A percentile compares a stretch with the other conserved stretches of the same genome.
Evolutionary conservation across 2,797 vertebrate species (phyloP).

Genomic region (Lateolabrax maculatus): DNA sequence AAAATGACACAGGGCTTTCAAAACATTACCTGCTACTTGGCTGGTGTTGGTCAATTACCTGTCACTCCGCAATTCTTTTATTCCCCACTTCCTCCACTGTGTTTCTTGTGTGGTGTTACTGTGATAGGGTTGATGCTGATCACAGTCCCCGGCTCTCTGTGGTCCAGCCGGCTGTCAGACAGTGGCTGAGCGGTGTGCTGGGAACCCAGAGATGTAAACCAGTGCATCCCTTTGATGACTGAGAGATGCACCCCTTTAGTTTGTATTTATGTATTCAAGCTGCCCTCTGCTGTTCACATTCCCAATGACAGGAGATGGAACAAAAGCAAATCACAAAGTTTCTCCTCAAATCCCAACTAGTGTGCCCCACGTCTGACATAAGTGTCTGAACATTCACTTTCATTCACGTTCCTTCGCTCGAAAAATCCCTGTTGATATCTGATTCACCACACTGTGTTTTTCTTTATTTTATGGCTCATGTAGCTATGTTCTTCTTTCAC

Average conservation of each 20-base stretch:
- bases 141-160: constrained; percentile 65
- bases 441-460: background rate
- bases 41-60: constrained; percentile 74
- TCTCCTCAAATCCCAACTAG: constrained; percentile 30
- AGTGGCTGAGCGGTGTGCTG: constrained; percentile 62
- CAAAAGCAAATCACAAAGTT: constrained; percentile 61
- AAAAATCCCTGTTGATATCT: constrained; percentile 1
- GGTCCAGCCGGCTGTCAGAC: constrained; percentile 71
- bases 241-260: constrained; percentile 69
- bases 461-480: background rate
- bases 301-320: constrained; percentile 83
- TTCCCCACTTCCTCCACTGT: constrained; percentile 52
- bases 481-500: constrained; percentile 5
- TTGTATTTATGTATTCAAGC: constrained; percentile 95
- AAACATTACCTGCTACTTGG: constrained; percentile 71
- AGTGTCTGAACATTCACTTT: background rate
- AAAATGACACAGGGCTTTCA: constrained; percentile 65
- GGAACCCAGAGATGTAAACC: constrained; percentile 65
- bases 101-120: constrained; percentile 65
- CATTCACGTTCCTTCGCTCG: constrained; percentile 6
- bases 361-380: constrained; percentile 9
- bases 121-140: constrained; percentile 77
- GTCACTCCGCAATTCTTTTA: constrained; percentile 71
- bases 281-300: constrained; percentile 95
- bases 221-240: constrained; percentile 71